Conservation (phyloP, 35 echinoderm and acorn worm genomes). For the Heliocidaris erythrogramma region DNA sequence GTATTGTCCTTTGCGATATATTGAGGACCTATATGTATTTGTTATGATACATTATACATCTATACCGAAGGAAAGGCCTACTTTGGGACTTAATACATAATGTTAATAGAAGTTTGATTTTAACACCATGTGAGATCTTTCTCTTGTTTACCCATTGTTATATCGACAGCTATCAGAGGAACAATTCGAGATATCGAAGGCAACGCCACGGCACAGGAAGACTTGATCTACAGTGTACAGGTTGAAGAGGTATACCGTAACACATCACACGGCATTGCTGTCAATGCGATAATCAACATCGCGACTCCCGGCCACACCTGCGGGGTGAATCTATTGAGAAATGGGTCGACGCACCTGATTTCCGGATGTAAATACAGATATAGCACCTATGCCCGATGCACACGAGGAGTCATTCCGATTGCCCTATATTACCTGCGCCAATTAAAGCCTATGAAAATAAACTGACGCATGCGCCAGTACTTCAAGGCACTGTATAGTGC, state of each 20-base stretch:
- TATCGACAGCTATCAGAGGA: not conserved
- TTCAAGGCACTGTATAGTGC: too few species aligned
- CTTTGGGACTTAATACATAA: too few species aligned
- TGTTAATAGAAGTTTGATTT: too few species aligned
- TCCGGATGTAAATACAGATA: not conserved
- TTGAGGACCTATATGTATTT: too few species aligned
- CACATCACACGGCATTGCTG: not conserved
- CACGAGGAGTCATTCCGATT: too few species aligned
- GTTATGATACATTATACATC: too few species aligned
- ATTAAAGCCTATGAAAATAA: too few species aligned
- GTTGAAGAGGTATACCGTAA: not conserved
- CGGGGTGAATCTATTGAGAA: not conserved
- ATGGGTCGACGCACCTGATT: not conserved
- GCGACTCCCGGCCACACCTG: not conserved
- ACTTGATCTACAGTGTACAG: not conserved
- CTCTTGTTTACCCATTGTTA: not conserved
- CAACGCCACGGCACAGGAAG: not conserved
- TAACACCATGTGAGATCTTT: not conserved
- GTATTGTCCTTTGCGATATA: too few species aligned
- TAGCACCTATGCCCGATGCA: not conserved
- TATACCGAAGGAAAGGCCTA: too few species aligned
- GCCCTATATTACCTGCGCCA: too few species aligned
- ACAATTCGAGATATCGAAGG: not conserved
- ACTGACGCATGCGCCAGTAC: too few species aligned
- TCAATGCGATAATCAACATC: not conserved